Percentiles rank a stretch among this genome's conserved stretches.
These are phyloP conservation scores for Masnerella sp. DNA, from an alignment of 2,888 invertebrate genomes.

Conservation along the genomic window DNA sequence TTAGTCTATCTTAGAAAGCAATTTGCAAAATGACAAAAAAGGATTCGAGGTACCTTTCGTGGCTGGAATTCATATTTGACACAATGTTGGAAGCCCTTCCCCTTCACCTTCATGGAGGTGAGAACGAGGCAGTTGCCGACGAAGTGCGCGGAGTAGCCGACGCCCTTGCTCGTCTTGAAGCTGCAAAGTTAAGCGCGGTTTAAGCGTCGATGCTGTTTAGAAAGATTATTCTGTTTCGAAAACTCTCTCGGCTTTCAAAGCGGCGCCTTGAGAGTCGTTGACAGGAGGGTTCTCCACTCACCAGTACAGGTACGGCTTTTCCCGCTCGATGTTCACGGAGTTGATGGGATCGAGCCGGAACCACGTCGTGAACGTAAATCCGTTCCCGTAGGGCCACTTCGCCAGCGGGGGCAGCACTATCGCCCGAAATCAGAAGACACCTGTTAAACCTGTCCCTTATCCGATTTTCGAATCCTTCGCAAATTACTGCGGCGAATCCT, in stretches of 20 bases:
- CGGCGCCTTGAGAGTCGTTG: conserved; percentile 32
- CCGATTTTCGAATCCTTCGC: neutral
- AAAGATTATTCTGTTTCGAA: conserved; percentile 42
- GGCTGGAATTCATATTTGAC: conserved; percentile 99
- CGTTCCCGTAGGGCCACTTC: conserved; percentile 99
- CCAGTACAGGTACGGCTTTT: conserved; percentile 99
- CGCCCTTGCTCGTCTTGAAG: conserved; percentile 99
- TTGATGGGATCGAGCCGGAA: conserved; percentile 98
- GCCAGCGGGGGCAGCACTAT: conserved; percentile 97
- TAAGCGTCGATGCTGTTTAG: conserved; percentile 30
- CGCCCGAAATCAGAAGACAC: conserved; percentile 83
- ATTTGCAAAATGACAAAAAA: no score
- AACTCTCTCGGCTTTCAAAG: conserved; percentile 29
- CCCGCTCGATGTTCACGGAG: conserved; percentile 98
- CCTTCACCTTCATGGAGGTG: conserved; percentile 99
- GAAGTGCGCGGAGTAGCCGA: conserved; percentile 99
- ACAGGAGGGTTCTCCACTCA: conserved; percentile 78
- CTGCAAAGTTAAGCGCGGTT: no score
- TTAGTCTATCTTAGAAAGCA: no score
- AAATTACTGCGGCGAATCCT: no score
- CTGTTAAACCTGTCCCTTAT: neutral
- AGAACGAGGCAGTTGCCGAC: conserved; percentile 99
- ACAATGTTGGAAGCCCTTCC: conserved; percentile 99
- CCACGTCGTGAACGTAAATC: conserved; percentile 99
- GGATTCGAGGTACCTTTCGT: conserved; percentile 94